Base-by-base conservation (phyloP, 2,888 invertebrate species). In the Melieria crassipennis region DNA sequence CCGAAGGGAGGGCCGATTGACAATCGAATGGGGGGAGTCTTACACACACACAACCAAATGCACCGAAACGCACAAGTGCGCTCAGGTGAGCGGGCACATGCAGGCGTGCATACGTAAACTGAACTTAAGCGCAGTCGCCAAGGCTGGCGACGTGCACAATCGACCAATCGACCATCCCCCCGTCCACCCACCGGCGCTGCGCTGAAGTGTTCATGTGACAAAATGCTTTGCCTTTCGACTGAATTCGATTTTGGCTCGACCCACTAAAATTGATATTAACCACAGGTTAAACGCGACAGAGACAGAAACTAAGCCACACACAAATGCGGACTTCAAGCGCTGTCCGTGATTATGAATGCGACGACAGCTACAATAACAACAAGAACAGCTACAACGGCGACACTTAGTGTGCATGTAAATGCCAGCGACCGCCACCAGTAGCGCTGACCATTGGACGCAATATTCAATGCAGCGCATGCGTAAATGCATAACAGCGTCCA, bases 401-500 rank as follows among this genome's bases (percentile, higher is more conserved):
- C 30, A 2, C 30, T 30, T 30, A 30, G 30, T 30, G 30, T 30
- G 30, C 30, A 30, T 30, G 30, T 30, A 30, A 30, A 30, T 30
- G 30, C 3, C 30, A 30, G 30, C 30, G 30, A 30, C 30, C 30
- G 30, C 30, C 30, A 30, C 52, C 13, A 7, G n/a, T 3, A 45
- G 55, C 11, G 13, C 11, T 11, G 50, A 3, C 48, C 47, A 63
- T 30, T 30, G 62, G 11, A 43, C 45, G 6, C 47, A 55, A 60
- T 58, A 48, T 62, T 10, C 73, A 82, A 81, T 81, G 81, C 82
- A 81, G 73, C 76, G 76, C 81, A 82, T 82, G 83, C 78, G 78
- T 77, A 81, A 82, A 78, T 81, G 80, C 80, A 81, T 82, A 82
- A 81, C 81, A 81, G 52, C 70, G 79, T 82, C 45, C 45, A 45